These are phyloP conservation scores for Neolamprologus devosi DNA, from an alignment of 2,113 vertebrate species.

Conservation along the genomic window DNA sequence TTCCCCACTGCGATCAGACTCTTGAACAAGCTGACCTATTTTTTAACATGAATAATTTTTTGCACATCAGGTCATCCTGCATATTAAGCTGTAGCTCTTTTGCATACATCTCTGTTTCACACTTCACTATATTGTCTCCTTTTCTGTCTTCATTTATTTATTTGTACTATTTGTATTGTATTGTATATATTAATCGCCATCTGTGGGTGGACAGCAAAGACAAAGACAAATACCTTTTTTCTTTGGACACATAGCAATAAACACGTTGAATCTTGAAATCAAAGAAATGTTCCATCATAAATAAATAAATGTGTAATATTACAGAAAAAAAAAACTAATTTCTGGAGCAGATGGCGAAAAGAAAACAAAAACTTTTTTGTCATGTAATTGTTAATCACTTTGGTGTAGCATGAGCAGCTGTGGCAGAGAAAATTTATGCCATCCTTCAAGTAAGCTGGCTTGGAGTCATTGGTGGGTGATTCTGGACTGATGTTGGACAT, in stretches of 20 bases:
- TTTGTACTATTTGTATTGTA: background rate
- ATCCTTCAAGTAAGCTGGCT: background rate
- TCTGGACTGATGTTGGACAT: background rate
- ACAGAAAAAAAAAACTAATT: background rate
- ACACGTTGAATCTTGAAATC: background rate
- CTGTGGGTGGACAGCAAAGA: background rate
- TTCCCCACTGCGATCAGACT: background rate
- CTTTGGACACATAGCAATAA: background rate
- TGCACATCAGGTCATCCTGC: background rate
- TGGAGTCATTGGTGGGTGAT: background rate
- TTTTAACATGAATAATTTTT: background rate
- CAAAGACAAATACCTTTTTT: background rate
- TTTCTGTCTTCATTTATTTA: background rate
- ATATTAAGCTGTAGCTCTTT: background rate
- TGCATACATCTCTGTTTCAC: background rate
- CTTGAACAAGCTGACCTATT: background rate
- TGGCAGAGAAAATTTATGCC: background rate
- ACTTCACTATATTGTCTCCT: background rate
- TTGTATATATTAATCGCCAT: background rate
- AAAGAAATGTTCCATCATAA: background rate
- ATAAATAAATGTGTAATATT: background rate
- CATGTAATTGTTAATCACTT: background rate
- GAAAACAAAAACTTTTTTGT: background rate
- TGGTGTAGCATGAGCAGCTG: background rate
- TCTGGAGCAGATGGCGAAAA: background rate